Base-by-base conservation (phyloP, 2,113 vertebrate species). In the Phaethornis superciliosus region DNA sequence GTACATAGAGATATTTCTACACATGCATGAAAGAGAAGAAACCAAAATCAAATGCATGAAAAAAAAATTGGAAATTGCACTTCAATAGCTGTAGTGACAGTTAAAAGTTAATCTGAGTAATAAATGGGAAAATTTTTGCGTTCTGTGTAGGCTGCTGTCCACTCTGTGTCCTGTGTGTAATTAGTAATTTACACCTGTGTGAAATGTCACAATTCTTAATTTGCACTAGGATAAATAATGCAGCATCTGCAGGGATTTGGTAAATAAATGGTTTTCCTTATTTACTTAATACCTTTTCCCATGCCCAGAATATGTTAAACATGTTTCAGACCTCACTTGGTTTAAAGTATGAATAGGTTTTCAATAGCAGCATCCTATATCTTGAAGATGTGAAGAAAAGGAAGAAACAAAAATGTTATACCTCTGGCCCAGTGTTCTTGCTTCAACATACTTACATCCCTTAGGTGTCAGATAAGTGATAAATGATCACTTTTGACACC, bases 241-340 rank as follows among this genome's bases (percentile, higher is more conserved):
- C 19, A 68, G 52, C 75, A 68, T 82, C 85, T 86, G 24, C 60
- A 68, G 76, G 44, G 35, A 4, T 56, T 88, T 78, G 40, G 56
- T 90, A 81, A 91, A 91, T 83, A 78, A 93, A 94, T 91, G 4
- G 40, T 24, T 81, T 91, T 68, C 76, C 68, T 85, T 93, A 90
- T 85, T 93, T 95, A 63, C 82, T 81, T 89, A 65, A 74, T 91
- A 81, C 88, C 75, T 86, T 92, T 88, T 79, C 32, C 32, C 44
- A 49, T 46, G 54, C 40, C 26, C 56, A 81, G 33, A 84, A 51
- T 79, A 74, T 63, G 67, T 89, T 93, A 82, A 81, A 74, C 7
- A 3, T 60, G 49, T 75, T 90, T 86, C 82, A 94, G 47, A 85
- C 42, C 44, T 71, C 59, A 64, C 63, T 70, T 71, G 10, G 9